phyloP scores from a whole-genome alignment of 1,140 invertebrate species.

The Zaprionus gabonicus region DNA sequence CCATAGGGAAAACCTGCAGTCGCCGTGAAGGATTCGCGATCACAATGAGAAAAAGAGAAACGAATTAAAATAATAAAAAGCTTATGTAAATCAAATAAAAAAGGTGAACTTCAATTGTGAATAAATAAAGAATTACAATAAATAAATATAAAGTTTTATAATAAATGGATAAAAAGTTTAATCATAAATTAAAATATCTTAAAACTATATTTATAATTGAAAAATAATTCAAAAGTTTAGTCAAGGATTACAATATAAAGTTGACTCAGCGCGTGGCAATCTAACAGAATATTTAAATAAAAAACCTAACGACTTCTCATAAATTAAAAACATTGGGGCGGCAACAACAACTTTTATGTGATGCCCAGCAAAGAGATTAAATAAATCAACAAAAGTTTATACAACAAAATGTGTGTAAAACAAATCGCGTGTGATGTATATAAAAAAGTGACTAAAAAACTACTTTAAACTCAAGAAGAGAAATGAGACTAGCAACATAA shows the following conservation, averaged over 20 bases:
- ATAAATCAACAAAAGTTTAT: slow-evolving; percentile 18
- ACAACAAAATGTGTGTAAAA: slow-evolving; percentile 26
- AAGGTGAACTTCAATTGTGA: slow-evolving; percentile 9
- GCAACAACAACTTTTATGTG: slow-evolving; percentile 29
- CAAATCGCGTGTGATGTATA: slow-evolving; percentile 10
- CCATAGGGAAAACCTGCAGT: slow-evolving; percentile 20
- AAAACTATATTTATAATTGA: too few relatives aligned
- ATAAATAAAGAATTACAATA: neutral
- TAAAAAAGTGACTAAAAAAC: slow-evolving; percentile 16
- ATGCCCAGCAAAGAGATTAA: slow-evolving; percentile 15
- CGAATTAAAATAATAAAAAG: neutral
- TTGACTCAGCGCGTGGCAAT: slow-evolving; percentile 16
- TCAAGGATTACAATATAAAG: neutral
- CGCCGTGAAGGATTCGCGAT: slow-evolving; percentile 26
- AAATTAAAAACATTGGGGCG: slow-evolving; percentile 19
- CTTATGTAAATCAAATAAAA: slow-evolving; percentile 5
- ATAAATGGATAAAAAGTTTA: neutral
- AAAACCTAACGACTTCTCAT: slow-evolving; percentile 11
- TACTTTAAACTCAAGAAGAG: neutral
- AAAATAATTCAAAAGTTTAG: too few relatives aligned
- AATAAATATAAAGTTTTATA: neutral
- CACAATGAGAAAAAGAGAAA: slow-evolving; percentile 29
- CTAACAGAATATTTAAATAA: slow-evolving; percentile 3
- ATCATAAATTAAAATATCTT: too few relatives aligned
- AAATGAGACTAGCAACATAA: neutral